Conservation (phyloP, 2,797 vertebrate species). For the Muraenolepis orangiensis region DNA sequence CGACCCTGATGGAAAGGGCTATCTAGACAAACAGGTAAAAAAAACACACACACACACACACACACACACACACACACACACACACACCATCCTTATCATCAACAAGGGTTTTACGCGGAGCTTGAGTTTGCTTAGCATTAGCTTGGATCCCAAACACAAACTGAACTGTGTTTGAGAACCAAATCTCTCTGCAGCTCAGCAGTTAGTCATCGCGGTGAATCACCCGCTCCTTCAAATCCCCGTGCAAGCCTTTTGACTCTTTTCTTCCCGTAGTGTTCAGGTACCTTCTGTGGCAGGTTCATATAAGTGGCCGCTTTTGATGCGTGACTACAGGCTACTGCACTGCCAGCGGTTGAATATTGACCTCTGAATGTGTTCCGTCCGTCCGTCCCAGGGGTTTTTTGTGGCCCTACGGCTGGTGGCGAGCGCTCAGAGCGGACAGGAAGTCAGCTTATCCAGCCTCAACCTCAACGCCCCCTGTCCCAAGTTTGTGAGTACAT, state of each 20-base stretch:
- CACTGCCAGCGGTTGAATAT: not conserved
- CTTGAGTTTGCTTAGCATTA: not conserved
- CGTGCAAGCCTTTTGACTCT: not conserved
- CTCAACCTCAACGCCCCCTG: constrained; percentile 82
- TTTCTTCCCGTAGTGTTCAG: not conserved
- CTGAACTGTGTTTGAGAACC: not conserved
- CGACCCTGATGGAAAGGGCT: constrained; percentile 96
- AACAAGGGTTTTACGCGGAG: not conserved
- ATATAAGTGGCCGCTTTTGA: not conserved
- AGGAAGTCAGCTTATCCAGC: constrained; percentile 84
- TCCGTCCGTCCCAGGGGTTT: constrained; percentile 79
- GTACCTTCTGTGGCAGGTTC: not conserved
- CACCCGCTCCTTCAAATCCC: not conserved
- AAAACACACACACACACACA: not conserved
- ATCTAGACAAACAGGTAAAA: constrained; percentile 92
- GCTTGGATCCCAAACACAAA: not conserved
- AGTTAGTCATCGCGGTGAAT: not conserved
- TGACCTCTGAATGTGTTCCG: not conserved
- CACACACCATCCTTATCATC: not conserved
- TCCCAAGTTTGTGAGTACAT: constrained; percentile 92
- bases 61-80: not conserved
- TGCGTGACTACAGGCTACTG: not conserved
- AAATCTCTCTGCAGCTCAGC: not conserved
- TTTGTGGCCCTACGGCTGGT: constrained; percentile 88
- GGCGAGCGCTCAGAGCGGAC: constrained; percentile 90